phyloP scores from a whole-genome alignment of 2,888 invertebrate genomes.

The Netelia fuscicornis region DNA sequence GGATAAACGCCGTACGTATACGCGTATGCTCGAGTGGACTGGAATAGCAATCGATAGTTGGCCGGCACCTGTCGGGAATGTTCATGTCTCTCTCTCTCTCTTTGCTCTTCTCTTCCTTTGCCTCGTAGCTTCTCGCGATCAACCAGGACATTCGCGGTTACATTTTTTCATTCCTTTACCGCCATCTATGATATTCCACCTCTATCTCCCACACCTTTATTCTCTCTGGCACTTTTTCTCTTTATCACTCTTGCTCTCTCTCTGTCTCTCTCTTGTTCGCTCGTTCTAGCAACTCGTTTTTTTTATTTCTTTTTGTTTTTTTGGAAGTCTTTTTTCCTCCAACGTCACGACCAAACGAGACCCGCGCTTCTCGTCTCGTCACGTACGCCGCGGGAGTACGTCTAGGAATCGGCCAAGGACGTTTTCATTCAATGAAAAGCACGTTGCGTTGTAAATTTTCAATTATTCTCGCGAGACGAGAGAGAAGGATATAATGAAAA shows the following conservation, averaged over 20 bases:
- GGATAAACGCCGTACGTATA: conserved; percentile 60
- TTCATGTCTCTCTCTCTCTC: conserved; percentile 71
- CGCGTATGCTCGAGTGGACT: conserved; percentile 69
- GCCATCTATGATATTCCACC: conserved; percentile 30
- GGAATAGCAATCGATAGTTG: conserved; percentile 80
- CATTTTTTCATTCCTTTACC: conserved; percentile 33
- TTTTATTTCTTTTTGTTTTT: conserved; percentile 57
- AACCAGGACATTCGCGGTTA: conserved; percentile 47
- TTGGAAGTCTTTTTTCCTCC: conserved; percentile 68
- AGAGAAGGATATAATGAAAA: not conserved
- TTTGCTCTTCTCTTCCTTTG: conserved; percentile 35
- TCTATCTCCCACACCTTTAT: conserved; percentile 47
- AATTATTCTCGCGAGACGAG: conserved; percentile 36
- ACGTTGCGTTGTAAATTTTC: conserved; percentile 29
- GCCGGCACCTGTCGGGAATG: conserved; percentile 79
- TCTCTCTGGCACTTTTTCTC: not conserved
- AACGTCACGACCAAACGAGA: conserved; percentile 63
- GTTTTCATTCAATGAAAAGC: conserved; percentile 45
- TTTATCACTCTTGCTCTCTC: too few species aligned
- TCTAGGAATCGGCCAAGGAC: conserved; percentile 64
- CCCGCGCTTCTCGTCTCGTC: conserved; percentile 67
- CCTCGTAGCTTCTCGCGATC: conserved; percentile 64
- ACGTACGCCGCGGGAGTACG: conserved; percentile 50
- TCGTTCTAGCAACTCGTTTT: conserved; percentile 18
- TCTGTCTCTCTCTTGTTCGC: conserved; percentile 6